A percentile compares a stretch with the other conserved stretches of the same genome.
Conservation (phyloP, 2,113 vertebrate species). For the Corythaeola cristata region DNA sequence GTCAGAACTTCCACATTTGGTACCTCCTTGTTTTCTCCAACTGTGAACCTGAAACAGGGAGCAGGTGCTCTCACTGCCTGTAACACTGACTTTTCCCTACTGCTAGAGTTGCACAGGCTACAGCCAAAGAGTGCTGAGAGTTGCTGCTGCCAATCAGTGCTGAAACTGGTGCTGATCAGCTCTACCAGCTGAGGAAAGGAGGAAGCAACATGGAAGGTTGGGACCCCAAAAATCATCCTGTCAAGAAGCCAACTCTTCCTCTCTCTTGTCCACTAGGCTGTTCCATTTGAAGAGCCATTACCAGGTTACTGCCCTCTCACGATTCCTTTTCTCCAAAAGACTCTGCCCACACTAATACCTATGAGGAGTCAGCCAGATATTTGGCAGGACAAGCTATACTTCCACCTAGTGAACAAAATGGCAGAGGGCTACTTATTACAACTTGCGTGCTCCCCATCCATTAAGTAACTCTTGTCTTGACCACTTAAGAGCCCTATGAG, state of each 20-base stretch:
- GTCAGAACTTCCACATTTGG: background rate
- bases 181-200: background rate
- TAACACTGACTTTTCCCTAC: background rate
- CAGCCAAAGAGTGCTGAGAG: background rate
- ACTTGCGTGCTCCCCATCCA: background rate
- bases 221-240: background rate
- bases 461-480: background rate
- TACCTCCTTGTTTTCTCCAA: background rate
- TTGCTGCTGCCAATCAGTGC: background rate
- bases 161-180: accelerated
- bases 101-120: background rate
- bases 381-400: background rate
- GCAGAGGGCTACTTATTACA: background rate
- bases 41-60: background rate
- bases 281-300: background rate
- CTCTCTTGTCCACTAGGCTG: background rate
- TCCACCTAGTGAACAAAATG: background rate
- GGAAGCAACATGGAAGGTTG: accelerated
- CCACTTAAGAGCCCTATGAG: background rate
- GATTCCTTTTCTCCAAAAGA: background rate
- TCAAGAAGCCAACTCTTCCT: background rate
- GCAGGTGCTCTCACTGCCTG: background rate
- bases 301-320: background rate
- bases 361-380: background rate
- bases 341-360: background rate